Conservation (phyloP, 1,140 invertebrate genomes). For the Temnothorax nylanderi region DNA sequence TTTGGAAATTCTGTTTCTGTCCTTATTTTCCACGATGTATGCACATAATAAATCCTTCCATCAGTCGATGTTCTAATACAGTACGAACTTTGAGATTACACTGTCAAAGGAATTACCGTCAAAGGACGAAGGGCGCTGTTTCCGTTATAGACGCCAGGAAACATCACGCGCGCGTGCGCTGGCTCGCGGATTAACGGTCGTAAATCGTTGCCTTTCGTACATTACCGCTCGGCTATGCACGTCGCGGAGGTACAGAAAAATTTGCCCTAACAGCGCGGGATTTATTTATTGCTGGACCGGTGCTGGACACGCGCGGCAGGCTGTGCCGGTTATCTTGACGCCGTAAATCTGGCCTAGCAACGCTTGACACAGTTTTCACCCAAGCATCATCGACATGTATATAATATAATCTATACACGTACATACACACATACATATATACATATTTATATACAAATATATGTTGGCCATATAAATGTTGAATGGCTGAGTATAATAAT, state of each 20-base stretch:
- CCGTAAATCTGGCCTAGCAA: constrained; percentile 65
- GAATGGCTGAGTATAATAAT: constrained; percentile 47
- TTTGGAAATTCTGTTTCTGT: constrained; percentile 21
- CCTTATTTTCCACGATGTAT: constrained; percentile 8
- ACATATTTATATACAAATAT: background rate
- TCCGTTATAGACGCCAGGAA: background rate
- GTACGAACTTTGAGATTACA: constrained; percentile 39
- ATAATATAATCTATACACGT: background rate
- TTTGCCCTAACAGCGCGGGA: constrained; percentile 34
- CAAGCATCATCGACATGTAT: background rate
- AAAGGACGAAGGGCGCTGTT: constrained; percentile 29
- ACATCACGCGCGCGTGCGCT: background rate
- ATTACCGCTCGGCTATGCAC: constrained; percentile 14
- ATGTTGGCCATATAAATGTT: background rate
- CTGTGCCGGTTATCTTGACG: constrained; percentile 62
- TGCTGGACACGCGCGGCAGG: constrained; percentile 28
- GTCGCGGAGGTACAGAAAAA: constrained; percentile 25
- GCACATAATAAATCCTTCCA: constrained; percentile 41
- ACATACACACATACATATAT: no score
- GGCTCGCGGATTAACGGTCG: constrained; percentile 57
- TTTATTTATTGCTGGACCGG: constrained; percentile 63
- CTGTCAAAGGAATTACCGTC: constrained; percentile 43
- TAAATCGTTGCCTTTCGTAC: constrained; percentile 59
- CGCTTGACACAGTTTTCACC: constrained; percentile 60
- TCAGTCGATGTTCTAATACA: constrained; percentile 28